Conservation (phyloP, 2,113 vertebrate species). For the Hassar affinis region DNA sequence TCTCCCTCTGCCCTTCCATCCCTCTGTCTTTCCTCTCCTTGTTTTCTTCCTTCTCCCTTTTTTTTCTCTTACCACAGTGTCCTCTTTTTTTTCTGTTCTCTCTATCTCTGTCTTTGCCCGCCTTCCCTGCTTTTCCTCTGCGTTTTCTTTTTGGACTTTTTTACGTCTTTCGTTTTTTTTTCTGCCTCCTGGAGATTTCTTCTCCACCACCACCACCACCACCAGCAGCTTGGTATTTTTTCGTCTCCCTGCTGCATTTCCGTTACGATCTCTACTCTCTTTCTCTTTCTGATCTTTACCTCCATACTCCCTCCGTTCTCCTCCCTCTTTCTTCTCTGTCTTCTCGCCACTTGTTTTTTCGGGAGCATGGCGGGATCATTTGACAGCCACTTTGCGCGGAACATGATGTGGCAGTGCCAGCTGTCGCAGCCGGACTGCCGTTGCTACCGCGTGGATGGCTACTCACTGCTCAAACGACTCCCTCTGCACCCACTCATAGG, state of each 20-base stretch:
- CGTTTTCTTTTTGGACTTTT: constrained; percentile 25
- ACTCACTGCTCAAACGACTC: constrained; percentile 96
- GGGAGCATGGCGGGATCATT: constrained; percentile 96
- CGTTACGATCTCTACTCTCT: neutral
- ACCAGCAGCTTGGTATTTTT: neutral
- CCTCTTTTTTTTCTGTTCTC: neutral
- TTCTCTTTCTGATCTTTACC: neutral
- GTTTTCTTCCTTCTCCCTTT: neutral
- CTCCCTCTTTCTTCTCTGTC: neutral
- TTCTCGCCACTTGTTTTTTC: constrained; percentile 39
- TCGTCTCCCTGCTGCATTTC: constrained; percentile 1
- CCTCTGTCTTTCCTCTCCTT: constrained; percentile 11
- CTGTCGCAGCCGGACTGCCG: constrained; percentile 98
- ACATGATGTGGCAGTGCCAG: constrained; percentile 99
- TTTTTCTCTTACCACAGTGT: constrained; percentile 28
- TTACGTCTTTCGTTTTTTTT: neutral
- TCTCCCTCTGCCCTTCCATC: constrained; percentile 31
- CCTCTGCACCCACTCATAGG: constrained; percentile 98
- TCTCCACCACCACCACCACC: neutral
- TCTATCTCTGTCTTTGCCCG: neutral
- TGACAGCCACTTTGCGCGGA: constrained; percentile 95
- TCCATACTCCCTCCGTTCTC: neutral
- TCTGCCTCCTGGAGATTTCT: too few relatives aligned
- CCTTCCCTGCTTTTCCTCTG: neutral
- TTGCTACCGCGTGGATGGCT: constrained; percentile 97